Percentiles rank a stretch among this genome's conserved stretches.
Conservation (phyloP, 2,797 vertebrate genomes). For the Zalophus californianus region DNA sequence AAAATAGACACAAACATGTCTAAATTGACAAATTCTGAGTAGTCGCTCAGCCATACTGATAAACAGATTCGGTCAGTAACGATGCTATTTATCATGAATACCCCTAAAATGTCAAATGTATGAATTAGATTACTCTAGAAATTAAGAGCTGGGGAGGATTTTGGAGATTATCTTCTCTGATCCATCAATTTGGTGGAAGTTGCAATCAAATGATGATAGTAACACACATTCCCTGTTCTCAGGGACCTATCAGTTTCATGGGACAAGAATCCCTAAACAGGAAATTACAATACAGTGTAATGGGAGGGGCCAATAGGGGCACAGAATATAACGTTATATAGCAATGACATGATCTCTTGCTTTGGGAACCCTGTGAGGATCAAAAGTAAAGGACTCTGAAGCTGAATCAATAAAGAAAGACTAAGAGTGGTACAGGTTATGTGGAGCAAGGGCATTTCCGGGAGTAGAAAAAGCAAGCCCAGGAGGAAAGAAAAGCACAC, state of each 20-base stretch:
- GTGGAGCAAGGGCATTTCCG: neutral
- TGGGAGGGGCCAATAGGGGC: neutral
- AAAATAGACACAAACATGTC: neutral
- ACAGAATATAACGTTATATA: neutral
- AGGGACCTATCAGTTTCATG: neutral
- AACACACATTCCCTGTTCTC: neutral
- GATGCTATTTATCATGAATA: conserved; percentile 15
- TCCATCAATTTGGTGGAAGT: neutral
- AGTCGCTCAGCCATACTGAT: neutral
- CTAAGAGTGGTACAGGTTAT: neutral
- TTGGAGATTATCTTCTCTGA: conserved; percentile 18
- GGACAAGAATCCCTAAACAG: neutral
- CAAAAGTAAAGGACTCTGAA: conserved; percentile 43
- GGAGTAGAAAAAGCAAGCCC: neutral
- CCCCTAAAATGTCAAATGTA: conserved; percentile 30
- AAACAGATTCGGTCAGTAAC: neutral
- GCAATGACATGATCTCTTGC: neutral
- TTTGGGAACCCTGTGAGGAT: neutral
- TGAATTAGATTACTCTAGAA: conserved; percentile 33
- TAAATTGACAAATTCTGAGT: neutral
- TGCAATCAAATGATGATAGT: conserved; percentile 28
- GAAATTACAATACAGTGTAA: conserved; percentile 5
- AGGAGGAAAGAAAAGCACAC: neutral
- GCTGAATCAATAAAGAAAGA: conserved; percentile 42
- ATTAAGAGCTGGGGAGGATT: conserved; percentile 18